A percentile compares a stretch with the other conserved stretches of the same genome.
Conservation (phyloP, 1,140 invertebrate species). For the Pantala flavescens region DNA sequence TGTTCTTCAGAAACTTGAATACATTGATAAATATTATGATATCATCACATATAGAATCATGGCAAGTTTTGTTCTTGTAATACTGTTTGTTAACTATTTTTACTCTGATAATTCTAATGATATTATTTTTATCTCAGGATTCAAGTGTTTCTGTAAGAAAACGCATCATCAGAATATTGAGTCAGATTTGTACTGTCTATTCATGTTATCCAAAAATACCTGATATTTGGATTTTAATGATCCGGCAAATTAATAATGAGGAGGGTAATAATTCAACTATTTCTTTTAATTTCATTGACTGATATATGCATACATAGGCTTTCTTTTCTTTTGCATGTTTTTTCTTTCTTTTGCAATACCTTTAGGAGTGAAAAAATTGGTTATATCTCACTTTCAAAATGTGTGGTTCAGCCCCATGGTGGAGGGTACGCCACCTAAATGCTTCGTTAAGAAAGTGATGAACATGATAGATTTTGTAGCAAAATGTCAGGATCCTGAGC, state of each 20-base stretch:
- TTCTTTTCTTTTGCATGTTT: no score
- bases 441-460: no score
- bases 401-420: no score
- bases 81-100: conserved; percentile 17
- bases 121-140: conserved; percentile 31
- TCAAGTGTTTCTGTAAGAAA: conserved; percentile 50
- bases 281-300: no score
- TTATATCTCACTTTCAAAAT: no score
- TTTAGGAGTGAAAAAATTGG: no score
- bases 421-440: no score
- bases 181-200: conserved; percentile 48
- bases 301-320: no score
- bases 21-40: conserved; percentile 45
- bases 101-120: no score
- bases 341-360: no score
- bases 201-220: conserved; percentile 43
- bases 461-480: no score
- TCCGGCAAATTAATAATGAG: conserved; percentile 49
- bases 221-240: conserved; percentile 48
- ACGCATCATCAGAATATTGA: conserved; percentile 49
- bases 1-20: conserved; percentile 43
- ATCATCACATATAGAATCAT: conserved; percentile 47
- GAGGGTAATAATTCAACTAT: conserved; percentile 34
- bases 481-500: no score
- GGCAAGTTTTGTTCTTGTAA: conserved; percentile 26